Evolutionary conservation across 1,140 invertebrate species (phyloP).

Genomic region (Diabrotica undecimpunctata): DNA sequence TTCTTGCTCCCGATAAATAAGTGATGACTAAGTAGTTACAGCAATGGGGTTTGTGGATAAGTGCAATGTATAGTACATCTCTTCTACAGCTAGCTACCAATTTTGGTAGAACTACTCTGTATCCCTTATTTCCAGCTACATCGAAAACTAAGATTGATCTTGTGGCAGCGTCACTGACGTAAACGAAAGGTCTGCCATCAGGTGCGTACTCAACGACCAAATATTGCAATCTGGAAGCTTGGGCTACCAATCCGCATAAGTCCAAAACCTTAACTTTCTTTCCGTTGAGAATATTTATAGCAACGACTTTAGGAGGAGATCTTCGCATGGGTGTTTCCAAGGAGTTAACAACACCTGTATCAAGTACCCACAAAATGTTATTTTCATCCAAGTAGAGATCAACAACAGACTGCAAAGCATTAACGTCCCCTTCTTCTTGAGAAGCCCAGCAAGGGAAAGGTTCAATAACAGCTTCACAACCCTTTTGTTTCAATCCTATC

Average conservation of each 20-base stretch:
- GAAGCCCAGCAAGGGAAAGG: conserved; percentile 59
- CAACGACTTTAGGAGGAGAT: conserved; percentile 57
- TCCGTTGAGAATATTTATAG: conserved; percentile 52
- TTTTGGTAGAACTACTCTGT: conserved; percentile 57
- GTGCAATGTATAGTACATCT: conserved; percentile 58
- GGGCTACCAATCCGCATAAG: conserved; percentile 51
- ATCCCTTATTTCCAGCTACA: conserved; percentile 54
- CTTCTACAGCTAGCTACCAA: conserved; percentile 47
- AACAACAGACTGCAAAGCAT: conserved; percentile 57
- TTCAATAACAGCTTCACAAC: conserved; percentile 47
- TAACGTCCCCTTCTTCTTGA: conserved; percentile 58
- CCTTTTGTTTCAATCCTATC: conserved; percentile 47
- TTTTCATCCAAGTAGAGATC: conserved; percentile 57
- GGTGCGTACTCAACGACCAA: conserved; percentile 56
- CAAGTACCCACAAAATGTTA: conserved; percentile 58
- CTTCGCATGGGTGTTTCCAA: conserved; percentile 52
- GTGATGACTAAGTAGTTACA: conserved; percentile 57
- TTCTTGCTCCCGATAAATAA: conserved; percentile 52
- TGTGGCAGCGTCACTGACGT: conserved; percentile 60
- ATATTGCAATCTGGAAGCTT: conserved; percentile 56
- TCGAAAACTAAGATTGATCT: conserved; percentile 63
- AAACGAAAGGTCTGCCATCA: conserved; percentile 54
- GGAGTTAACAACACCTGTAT: conserved; percentile 57
- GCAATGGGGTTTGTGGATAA: conserved; percentile 49
- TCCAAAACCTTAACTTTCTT: conserved; percentile 57